phyloP scores from a whole-genome alignment of 1,140 invertebrate genomes.

The Gryon sp. region DNA sequence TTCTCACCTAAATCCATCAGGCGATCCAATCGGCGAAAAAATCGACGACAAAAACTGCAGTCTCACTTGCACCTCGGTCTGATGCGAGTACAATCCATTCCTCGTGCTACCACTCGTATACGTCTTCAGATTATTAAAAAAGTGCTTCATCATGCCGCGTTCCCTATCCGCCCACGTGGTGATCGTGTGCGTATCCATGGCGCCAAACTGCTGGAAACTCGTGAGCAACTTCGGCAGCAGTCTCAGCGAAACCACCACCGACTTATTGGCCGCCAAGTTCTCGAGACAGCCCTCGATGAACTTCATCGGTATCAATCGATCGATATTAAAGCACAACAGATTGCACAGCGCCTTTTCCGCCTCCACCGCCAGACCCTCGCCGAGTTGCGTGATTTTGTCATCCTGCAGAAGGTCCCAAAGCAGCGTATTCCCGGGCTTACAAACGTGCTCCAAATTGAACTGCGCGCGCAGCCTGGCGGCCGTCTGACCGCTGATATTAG shows the following conservation, averaged over 20 bases:
- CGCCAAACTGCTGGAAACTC: slow-evolving; percentile 93
- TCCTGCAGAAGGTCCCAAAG: slow-evolving; percentile 97
- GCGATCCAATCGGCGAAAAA: slow-evolving; percentile 93
- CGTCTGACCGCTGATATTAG: slow-evolving; percentile 54
- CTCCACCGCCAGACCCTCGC: slow-evolving; percentile 92
- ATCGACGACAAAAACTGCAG: slow-evolving; percentile 95
- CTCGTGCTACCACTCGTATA: slow-evolving; percentile 79
- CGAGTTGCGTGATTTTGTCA: slow-evolving; percentile 90
- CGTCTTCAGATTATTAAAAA: slow-evolving; percentile 90
- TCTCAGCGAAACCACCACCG: slow-evolving; percentile 92
- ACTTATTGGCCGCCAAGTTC: slow-evolving; percentile 92
- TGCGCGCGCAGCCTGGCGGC: slow-evolving; percentile 77
- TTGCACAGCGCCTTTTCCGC: slow-evolving; percentile 95
- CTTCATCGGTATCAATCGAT: slow-evolving; percentile 92
- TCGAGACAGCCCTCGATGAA: slow-evolving; percentile 96
- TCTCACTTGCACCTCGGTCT: slow-evolving; percentile 93
- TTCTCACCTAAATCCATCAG: slow-evolving; percentile 87
- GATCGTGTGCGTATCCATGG: slow-evolving; percentile 89
- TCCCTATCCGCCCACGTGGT: slow-evolving; percentile 94
- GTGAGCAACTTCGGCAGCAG: slow-evolving; percentile 93
- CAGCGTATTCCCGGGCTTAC: slow-evolving; percentile 92
- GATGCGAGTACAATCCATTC: slow-evolving; percentile 86
- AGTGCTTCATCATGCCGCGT: slow-evolving; percentile 94
- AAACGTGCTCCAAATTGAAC: slow-evolving; percentile 89
- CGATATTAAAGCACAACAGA: slow-evolving; percentile 92